Evolutionary conservation across 2,113 vertebrate genomes (phyloP), one percentile per base, ranked within the genome.

Genomic region (Thermophis baileyi): DNA sequence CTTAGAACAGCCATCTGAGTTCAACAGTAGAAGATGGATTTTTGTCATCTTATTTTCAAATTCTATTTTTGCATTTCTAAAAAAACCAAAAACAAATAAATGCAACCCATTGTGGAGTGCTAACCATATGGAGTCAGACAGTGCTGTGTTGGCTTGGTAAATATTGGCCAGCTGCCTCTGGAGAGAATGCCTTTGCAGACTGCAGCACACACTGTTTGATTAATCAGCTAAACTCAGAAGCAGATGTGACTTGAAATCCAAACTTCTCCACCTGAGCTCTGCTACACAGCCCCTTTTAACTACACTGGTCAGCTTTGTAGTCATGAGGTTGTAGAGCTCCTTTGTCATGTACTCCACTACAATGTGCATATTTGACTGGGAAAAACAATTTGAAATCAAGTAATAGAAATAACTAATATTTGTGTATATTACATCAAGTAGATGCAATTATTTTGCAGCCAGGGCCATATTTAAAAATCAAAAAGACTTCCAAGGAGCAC

Each of bases 191-290:
- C 18, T 44, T n/a, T 89, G 50, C 81, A 63, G 81, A 90, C 74
- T 90, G 89, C 47, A 90, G 81, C 53, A 93, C 54, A 51, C 86
- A 63, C 89, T 90, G 88, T 93, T 93, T 90, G 81, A 93, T 93
- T 93, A 93, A 93, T 90, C 89, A 90, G 35, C 54, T 87, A 27
- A 93, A 51, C 24, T 40, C 54, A 51, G 81, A 81, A 90, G 89
- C 92, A 90, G 92, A 90, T 93, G 89, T 93, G 89, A 93, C 89
- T 90, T 90, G 89, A 93, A 93, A 93, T 90, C 92, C 81, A 87
- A 90, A 90, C 53, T 90, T 81, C 89, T 55, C 11, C 24, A 90
- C 46, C 92, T 50, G 88, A 87, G 89, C 47, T 63, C 89, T 90
- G 14, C 14, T 35, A n/a, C 12, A 35, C 16, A 27, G 74, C 46